Evolutionary conservation across 2,797 vertebrate genomes (phyloP), one percentile per base, ranked within the genome.

Genomic region (Parauchenoglanis punctatus): DNA sequence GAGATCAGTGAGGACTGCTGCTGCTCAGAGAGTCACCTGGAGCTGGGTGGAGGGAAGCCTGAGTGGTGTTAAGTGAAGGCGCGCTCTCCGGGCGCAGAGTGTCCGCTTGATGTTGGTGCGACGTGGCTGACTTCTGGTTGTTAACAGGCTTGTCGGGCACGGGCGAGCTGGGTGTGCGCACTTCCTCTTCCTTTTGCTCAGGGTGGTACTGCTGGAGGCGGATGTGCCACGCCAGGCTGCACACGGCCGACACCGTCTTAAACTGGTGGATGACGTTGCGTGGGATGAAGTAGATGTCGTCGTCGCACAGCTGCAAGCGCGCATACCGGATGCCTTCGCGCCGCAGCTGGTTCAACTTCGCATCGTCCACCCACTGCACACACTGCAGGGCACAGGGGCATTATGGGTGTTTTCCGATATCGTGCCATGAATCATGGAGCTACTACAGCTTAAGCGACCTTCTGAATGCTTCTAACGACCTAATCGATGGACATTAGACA

Each of bases 221-320:
- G 93, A 99, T 97, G 93, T 99, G 98, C 98, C 98, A 99, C 77
- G 98, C 98, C 90, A 99, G 95, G 95, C 98, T 99, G 95, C 98
- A 99, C 84, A 99, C 98, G 0, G 98, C 98, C 0, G 98, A 99
- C 92, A 99, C 98, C 0, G 98, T 99, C 96, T 99, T 99, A 92
- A 99, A 99, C 94, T 99, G 98, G 94, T 99, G 98, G 92, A 99
- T 99, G 93, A 99, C 98, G 90, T 99, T 99, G 93, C 98, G 96
- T 0, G 98, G 98, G 94, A 99, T 99, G 96, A 99, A 99, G 95
- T 99, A 99, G 92, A 99, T 96, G 94, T 99, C 98, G 88, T 99
- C 97, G 91, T 99, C 97, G 49, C 98, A 99, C 87, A 99, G 96
- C 94, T 98, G 98, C 87, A 97, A 94, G 0, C 96, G 96, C 76